Percentiles rank a stretch among this genome's conserved stretches.
These are phyloP conservation scores for Nyctalus aviator DNA, from an alignment of 2,797 vertebrate genomes.

Conservation along the genomic window DNA sequence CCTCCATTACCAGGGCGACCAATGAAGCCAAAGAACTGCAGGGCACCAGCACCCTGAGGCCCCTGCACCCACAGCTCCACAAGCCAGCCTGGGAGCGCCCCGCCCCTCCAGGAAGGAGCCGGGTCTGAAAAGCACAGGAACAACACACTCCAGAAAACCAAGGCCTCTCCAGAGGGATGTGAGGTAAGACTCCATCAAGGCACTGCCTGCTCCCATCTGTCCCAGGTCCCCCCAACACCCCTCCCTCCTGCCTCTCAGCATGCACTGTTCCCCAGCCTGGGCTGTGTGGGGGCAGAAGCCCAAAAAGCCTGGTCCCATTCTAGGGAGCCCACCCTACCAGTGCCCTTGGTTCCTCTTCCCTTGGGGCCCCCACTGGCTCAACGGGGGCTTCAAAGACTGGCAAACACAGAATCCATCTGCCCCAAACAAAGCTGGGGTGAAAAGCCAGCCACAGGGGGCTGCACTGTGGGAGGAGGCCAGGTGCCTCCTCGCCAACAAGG, in stretches of 20 bases:
- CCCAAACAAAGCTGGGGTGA: neutral
- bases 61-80: neutral
- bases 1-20: neutral
- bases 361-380: accelerated
- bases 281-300: neutral
- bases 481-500: neutral
- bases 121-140: neutral
- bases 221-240: neutral
- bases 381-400: accelerated
- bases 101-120: neutral
- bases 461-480: neutral
- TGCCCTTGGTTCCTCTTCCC: accelerated
- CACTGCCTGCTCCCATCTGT: accelerated
- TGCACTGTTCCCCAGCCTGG: accelerated
- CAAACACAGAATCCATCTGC: neutral
- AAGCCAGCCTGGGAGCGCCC: accelerated
- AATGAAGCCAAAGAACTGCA: neutral
- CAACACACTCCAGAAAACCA: too few species aligned
- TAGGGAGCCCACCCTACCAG: accelerated
- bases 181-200: neutral
- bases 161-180: accelerated
- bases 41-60: neutral
- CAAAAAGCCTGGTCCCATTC: accelerated
- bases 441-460: neutral
- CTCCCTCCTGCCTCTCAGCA: neutral